Evolutionary conservation across 2,888 invertebrate genomes (phyloP).

Genomic region (Griposia aprilina): DNA sequence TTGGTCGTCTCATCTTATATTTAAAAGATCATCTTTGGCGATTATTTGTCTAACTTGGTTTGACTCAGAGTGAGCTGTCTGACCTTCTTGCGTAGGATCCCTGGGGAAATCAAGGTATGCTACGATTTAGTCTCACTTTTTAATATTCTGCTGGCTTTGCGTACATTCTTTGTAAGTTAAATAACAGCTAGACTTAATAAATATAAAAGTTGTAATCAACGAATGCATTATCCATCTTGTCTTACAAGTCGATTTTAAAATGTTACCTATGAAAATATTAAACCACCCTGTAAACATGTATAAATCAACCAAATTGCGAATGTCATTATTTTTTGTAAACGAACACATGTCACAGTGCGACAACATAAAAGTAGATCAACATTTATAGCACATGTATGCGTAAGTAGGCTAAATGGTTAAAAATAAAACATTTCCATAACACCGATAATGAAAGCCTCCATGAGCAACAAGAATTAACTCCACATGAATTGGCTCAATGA

Average conservation of each 20-base stretch:
- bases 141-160: slow-evolving; percentile 29
- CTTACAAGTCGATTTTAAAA: neutral
- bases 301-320: neutral
- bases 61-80: slow-evolving; percentile 5
- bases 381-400: slow-evolving; percentile 7
- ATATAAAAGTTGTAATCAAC: neutral
- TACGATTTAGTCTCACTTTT: slow-evolving; percentile 5
- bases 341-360: neutral
- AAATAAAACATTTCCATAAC: slow-evolving; percentile 65
- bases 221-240: neutral
- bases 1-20: neutral
- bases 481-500: slow-evolving; percentile 67
- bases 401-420: slow-evolving; percentile 37
- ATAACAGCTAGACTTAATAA: neutral
- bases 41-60: slow-evolving; percentile 18
- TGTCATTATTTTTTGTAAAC: neutral
- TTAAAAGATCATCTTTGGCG: neutral
- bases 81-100: slow-evolving; percentile 2
- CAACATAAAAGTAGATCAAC: slow-evolving; percentile 17
- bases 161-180: neutral
- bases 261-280: neutral
- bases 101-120: slow-evolving; percentile 45
- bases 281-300: neutral
- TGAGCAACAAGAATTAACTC: slow-evolving; percentile 63
- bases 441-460: slow-evolving; percentile 63